phyloP scores from a whole-genome alignment of 2,888 invertebrate species.

The Lacanobia wlatinum region DNA sequence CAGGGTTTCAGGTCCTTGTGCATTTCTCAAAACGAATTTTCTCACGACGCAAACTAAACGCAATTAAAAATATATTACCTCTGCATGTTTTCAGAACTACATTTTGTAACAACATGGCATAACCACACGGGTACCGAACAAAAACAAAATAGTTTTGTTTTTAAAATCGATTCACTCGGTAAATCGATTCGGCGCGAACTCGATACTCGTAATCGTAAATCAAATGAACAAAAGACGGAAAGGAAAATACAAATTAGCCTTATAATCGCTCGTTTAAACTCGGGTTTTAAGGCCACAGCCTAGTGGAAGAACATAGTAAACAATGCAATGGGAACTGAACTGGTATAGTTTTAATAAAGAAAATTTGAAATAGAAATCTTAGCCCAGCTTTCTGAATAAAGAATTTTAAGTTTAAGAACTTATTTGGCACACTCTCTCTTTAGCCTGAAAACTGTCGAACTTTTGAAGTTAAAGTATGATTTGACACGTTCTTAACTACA shows the following conservation, averaged over 20 bases:
- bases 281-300: slow-evolving; percentile 57
- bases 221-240: slow-evolving; percentile 88
- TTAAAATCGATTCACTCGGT: slow-evolving; percentile 75
- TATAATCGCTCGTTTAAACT: slow-evolving; percentile 84
- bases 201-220: slow-evolving; percentile 85
- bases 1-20: neutral
- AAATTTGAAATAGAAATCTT: neutral
- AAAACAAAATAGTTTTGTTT: slow-evolving; percentile 74
- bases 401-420: neutral
- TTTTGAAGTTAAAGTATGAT: neutral
- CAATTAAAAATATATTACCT: slow-evolving; percentile 61
- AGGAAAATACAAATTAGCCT: slow-evolving; percentile 88
- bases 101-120: slow-evolving; percentile 70
- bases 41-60: slow-evolving; percentile 16
- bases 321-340: slow-evolving; percentile 49
- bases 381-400: too few relatives aligned
- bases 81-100: slow-evolving; percentile 58
- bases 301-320: slow-evolving; percentile 64
- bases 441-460: neutral
- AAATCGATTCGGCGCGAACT: slow-evolving; percentile 80
- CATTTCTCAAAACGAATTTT: slow-evolving; percentile 12
- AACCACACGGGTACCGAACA: slow-evolving; percentile 54
- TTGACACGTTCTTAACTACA: neutral
- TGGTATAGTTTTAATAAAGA: neutral
- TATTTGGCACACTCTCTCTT: neutral